These are phyloP conservation scores for Tinamus major DNA, from an alignment of 2,797 vertebrate genomes.

Conservation along the genomic window DNA sequence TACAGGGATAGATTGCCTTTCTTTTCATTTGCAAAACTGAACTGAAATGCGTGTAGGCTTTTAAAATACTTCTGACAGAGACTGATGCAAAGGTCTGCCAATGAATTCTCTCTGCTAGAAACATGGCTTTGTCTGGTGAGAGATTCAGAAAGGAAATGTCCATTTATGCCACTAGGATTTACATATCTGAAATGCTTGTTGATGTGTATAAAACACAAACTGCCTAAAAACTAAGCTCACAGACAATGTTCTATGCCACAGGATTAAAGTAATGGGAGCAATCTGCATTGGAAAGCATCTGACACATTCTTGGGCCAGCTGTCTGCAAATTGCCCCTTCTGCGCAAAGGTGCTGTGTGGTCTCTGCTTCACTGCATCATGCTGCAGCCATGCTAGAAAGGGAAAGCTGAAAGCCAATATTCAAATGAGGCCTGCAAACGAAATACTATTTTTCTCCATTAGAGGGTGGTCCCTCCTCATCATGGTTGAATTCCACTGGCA, in stretches of 20 bases:
- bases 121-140: background rate
- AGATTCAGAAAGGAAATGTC: background rate
- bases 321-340: conserved; percentile 46
- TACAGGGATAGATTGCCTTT: background rate
- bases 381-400: conserved; percentile 29
- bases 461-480: conserved; percentile 66
- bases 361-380: conserved; percentile 4
- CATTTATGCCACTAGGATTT: conserved; percentile 14
- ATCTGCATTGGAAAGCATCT: background rate
- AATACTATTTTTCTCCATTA: conserved; percentile 54
- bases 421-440: background rate
- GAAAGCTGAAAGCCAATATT: conserved; percentile 33
- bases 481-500: conserved; percentile 55
- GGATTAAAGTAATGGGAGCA: background rate
- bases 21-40: background rate
- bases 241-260: background rate
- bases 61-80: background rate
- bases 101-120: background rate
- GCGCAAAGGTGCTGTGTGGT: conserved; percentile 35
- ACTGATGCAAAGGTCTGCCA: background rate
- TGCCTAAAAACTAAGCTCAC: background rate
- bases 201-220: background rate
- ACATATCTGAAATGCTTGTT: background rate
- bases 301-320: conserved; percentile 40
- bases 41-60: conserved; percentile 8